phyloP scores from a whole-genome alignment of 2,113 vertebrate genomes.

The Beaufortia kweichowensis region DNA sequence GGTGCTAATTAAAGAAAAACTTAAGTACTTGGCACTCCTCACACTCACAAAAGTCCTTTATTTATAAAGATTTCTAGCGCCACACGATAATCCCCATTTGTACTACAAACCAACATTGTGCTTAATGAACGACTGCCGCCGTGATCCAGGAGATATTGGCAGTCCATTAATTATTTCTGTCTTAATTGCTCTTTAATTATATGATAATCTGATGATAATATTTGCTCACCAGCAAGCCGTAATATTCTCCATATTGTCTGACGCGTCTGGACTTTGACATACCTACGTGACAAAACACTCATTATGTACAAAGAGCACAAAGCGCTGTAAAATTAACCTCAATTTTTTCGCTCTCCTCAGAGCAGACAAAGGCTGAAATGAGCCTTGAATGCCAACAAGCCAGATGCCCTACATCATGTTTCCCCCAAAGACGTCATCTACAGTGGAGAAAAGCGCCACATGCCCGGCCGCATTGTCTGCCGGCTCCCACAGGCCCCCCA shows the following conservation, averaged over 20 bases:
- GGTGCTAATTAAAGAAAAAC: conserved; percentile 72
- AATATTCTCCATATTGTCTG: conserved; percentile 12
- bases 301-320: conserved; percentile 49
- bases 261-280: conserved; percentile 44
- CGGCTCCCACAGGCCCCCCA: conserved; percentile 44
- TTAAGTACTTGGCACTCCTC: conserved; percentile 11
- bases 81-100: conserved; percentile 17
- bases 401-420: conserved; percentile 53
- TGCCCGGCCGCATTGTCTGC: conserved; percentile 41
- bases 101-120: conserved; percentile 2
- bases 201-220: conserved; percentile 50
- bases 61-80: conserved; percentile 25
- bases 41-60: not conserved
- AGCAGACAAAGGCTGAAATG: conserved; percentile 48
- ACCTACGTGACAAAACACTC: conserved; percentile 51
- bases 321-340: conserved; percentile 52
- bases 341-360: conserved; percentile 37
- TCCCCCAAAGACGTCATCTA: conserved; percentile 45
- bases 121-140: conserved; percentile 4
- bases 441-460: conserved; percentile 47
- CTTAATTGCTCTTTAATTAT: conserved; percentile 49
- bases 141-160: conserved; percentile 14
- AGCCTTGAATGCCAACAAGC: conserved; percentile 51
- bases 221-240: conserved; percentile 30
- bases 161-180: conserved; percentile 32